Evolutionary conservation across 2,888 invertebrate species (phyloP).

Genomic region (Drosophila pseudotalamancana): DNA sequence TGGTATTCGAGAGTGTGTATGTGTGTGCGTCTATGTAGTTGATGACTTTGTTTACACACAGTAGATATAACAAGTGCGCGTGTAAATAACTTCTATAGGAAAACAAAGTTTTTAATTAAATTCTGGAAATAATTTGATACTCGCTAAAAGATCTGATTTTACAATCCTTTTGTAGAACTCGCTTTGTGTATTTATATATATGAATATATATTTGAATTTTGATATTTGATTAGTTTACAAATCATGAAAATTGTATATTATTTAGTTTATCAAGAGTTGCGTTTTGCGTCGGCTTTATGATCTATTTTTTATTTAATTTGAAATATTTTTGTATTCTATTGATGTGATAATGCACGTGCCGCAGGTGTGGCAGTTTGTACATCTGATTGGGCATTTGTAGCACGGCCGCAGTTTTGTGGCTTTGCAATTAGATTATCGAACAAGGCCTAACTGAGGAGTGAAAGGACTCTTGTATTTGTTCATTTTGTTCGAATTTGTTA

Average conservation of each 20-base stretch:
- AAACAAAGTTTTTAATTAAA: constrained; percentile 70
- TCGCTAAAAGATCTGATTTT: constrained; percentile 54
- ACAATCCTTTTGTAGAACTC: constrained; percentile 3
- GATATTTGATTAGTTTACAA: constrained; percentile 70
- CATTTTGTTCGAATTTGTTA: constrained; percentile 46
- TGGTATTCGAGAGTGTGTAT: neutral
- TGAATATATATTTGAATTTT: constrained; percentile 34
- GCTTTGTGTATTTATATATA: neutral
- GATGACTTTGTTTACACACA: constrained; percentile 35
- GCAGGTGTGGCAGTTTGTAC: constrained; percentile 19
- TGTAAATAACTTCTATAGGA: constrained; percentile 48
- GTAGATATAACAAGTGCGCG: constrained; percentile 4
- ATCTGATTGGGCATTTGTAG: constrained; percentile 72
- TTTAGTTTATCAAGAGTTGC: constrained; percentile 44
- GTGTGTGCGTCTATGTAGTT: constrained; percentile 2
- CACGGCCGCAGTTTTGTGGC: constrained; percentile 67
- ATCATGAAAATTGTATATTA: constrained; percentile 53
- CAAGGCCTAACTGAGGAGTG: constrained; percentile 8
- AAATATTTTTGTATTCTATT: constrained; percentile 6
- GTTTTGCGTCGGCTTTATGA: constrained; percentile 6
- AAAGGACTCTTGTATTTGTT: constrained; percentile 33
- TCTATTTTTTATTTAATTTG: constrained; percentile 14
- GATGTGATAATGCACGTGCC: neutral
- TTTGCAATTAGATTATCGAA: constrained; percentile 78
- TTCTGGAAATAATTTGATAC: constrained; percentile 58